A percentile compares a stretch with the other conserved stretches of the same genome.
Conservation (phyloP, 2,888 invertebrate species). For the Tenthredo notha region DNA sequence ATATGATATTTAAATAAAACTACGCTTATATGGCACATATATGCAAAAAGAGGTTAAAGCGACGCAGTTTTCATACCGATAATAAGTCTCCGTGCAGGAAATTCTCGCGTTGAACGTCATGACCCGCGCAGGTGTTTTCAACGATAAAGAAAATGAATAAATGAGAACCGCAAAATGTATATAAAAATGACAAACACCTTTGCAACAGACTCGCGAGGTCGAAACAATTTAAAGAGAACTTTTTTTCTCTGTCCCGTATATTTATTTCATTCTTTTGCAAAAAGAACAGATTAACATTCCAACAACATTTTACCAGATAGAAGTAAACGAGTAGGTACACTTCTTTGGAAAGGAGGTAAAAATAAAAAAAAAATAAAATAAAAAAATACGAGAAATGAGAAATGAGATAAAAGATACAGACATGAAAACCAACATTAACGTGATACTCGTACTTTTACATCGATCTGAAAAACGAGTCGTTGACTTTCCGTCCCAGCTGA, state of each 20-base stretch:
- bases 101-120: not conserved
- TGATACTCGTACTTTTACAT: not conserved
- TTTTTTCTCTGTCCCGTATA: not conserved
- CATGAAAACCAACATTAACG: not conserved
- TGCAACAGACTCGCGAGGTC: not conserved
- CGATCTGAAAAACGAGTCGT: too few species aligned
- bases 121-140: slow-evolving; percentile 17
- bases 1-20: not conserved
- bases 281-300: not conserved
- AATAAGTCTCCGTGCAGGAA: not conserved
- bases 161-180: slow-evolving; percentile 9
- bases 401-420: not conserved
- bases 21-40: too few species aligned
- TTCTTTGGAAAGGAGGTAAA: not conserved
- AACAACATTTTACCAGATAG: not conserved
- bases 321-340: not conserved
- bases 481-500: too few species aligned
- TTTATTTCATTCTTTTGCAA: not conserved
- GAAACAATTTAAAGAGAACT: slow-evolving; percentile 7
- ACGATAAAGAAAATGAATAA: slow-evolving; percentile 16
- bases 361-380: not conserved
- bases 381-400: not conserved
- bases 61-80: slow-evolving; percentile 3
- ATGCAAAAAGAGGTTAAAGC: not conserved
- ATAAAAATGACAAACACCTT: slow-evolving; percentile 24